Evolutionary conservation across 2,113 vertebrate genomes (phyloP).

Genomic region (Menidia beryllina): DNA sequence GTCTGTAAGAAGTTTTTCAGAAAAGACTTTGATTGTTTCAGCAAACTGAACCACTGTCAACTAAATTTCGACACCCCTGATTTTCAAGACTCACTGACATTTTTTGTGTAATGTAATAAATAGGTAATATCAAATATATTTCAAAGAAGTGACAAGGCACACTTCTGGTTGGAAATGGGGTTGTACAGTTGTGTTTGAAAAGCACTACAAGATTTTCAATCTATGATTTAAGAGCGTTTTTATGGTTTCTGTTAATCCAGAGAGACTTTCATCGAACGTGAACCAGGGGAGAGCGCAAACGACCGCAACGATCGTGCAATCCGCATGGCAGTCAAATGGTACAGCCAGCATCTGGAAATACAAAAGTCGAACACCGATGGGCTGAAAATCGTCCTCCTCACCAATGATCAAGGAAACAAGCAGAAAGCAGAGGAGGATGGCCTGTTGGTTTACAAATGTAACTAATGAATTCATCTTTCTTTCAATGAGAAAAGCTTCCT

Average conservation of each 20-base stretch:
- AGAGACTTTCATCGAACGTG: slow-evolving; percentile 92
- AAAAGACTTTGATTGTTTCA: too few species aligned
- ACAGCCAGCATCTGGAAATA: slow-evolving; percentile 88
- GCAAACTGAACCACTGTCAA: too few species aligned
- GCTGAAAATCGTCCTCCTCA: slow-evolving; percentile 90
- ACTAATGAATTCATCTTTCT: slow-evolving; percentile 36
- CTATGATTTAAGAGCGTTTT: too few species aligned
- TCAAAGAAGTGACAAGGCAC: too few species aligned
- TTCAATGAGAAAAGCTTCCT: too few species aligned
- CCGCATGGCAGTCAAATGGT: slow-evolving; percentile 92
- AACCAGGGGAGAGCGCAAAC: slow-evolving; percentile 91
- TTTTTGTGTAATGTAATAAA: too few species aligned
- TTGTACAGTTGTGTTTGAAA: not conserved
- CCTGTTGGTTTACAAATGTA: slow-evolving; percentile 91
- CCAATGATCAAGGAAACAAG: slow-evolving; percentile 92
- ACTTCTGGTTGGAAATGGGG: too few species aligned
- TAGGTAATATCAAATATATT: too few species aligned
- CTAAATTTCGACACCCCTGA: too few species aligned
- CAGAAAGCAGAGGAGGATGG: slow-evolving; percentile 89
- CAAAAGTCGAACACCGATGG: slow-evolving; percentile 64
- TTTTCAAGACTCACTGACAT: too few species aligned
- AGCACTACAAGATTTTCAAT: too few species aligned
- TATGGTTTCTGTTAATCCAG: slow-evolving; percentile 71
- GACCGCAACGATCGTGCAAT: slow-evolving; percentile 97
- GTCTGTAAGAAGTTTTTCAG: too few species aligned